Evolutionary conservation across 2,113 vertebrate genomes (phyloP).

Genomic region (Pipra filicauda): DNA sequence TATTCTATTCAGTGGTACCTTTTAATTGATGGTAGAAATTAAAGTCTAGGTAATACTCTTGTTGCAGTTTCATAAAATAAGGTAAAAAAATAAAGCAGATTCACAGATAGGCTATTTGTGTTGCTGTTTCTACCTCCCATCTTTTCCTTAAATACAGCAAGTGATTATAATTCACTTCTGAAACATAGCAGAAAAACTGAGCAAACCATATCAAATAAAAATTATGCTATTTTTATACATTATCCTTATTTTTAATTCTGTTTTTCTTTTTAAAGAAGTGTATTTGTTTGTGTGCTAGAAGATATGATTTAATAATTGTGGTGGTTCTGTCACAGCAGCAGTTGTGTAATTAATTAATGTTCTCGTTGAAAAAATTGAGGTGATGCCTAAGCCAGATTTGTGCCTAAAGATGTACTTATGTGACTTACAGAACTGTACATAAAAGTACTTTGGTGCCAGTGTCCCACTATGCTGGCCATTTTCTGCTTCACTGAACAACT

Average conservation of each 20-base stretch:
- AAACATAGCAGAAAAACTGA: not conserved
- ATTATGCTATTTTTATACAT: conserved; percentile 39
- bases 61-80: not conserved
- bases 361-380: not conserved
- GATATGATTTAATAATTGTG: not conserved
- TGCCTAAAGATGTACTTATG: not conserved
- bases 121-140: not conserved
- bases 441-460: not conserved
- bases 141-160: not conserved
- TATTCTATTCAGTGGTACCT: not conserved
- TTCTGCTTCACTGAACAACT: not conserved
- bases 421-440: not conserved
- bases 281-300: not conserved
- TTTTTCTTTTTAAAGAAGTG: not conserved
- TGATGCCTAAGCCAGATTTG: not conserved
- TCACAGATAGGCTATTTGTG: not conserved
- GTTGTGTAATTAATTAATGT: not conserved
- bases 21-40: not conserved
- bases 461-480: not conserved
- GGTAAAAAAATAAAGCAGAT: not conserved
- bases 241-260: not conserved
- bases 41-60: not conserved
- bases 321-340: not conserved
- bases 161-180: not conserved
- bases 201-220: not conserved